Evolutionary conservation across 2,797 vertebrate genomes (phyloP).

Genomic region (Acanthopagrus latus): DNA sequence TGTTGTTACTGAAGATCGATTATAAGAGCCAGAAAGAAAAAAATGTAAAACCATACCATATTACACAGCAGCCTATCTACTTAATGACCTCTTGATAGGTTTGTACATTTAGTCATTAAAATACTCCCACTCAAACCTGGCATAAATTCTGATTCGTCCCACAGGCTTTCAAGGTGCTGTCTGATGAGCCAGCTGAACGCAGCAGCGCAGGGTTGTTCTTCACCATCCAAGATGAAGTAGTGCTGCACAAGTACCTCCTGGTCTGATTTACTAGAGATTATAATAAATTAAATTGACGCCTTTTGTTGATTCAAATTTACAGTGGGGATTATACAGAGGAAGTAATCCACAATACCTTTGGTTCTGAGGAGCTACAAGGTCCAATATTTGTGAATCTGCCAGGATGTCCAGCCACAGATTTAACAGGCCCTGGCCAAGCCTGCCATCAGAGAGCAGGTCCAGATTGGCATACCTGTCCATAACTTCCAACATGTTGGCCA

Average conservation of each 20-base stretch:
- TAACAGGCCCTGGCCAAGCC: constrained; percentile 63
- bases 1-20: constrained; percentile 52
- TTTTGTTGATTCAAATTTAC: constrained; percentile 1
- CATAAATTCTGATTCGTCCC: constrained; percentile 84
- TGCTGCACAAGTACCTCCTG: constrained; percentile 80
- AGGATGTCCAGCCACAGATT: constrained; percentile 85
- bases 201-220: constrained; percentile 61
- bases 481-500: constrained; percentile 79
- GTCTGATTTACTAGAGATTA: constrained; percentile 62
- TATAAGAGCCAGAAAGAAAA: not conserved
- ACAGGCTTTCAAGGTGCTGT: constrained; percentile 76
- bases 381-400: constrained; percentile 76
- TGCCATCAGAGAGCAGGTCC: constrained; percentile 70
- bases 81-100: not conserved
- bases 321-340: not conserved
- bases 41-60: not conserved
- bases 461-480: constrained; percentile 83
- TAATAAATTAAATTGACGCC: not conserved
- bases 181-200: constrained; percentile 85
- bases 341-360: constrained; percentile 62
- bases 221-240: constrained; percentile 68
- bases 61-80: fast-evolving
- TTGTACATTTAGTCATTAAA: not conserved
- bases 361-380: constrained; percentile 57
- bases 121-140: constrained; percentile 63